Evolutionary conservation across 2,113 vertebrate species (phyloP).

Genomic region (Corapipo altera): DNA sequence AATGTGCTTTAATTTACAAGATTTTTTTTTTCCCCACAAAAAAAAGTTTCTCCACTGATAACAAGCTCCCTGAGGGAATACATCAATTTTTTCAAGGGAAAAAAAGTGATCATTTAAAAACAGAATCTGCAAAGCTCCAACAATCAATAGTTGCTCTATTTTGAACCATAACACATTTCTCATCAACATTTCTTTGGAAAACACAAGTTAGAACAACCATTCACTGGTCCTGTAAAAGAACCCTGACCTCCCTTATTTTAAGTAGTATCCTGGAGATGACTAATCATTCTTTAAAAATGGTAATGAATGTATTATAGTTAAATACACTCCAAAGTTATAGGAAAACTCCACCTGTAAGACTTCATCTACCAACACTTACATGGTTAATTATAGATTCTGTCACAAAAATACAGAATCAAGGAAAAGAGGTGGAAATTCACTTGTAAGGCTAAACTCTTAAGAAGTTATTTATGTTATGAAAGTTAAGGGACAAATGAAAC

Average conservation of each 20-base stretch:
- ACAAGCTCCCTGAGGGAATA: slow-evolving; percentile 51
- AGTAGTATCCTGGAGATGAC: background rate
- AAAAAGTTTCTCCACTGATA: background rate
- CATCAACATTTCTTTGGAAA: slow-evolving; percentile 14
- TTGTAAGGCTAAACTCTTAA: background rate
- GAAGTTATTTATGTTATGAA: background rate
- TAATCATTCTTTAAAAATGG: background rate
- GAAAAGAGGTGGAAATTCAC: background rate
- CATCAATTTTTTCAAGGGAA: background rate
- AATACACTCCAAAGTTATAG: background rate
- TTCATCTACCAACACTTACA: background rate
- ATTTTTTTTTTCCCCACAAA: accelerated
- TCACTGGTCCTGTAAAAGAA: background rate
- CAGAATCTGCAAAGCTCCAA: background rate
- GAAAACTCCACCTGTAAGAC: background rate
- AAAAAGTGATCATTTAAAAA: background rate
- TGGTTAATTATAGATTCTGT: background rate
- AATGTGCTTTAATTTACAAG: background rate
- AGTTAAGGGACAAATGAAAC: slow-evolving; percentile 7
- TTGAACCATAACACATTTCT: background rate
- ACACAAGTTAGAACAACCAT: background rate
- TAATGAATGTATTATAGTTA: background rate
- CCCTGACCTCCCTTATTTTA: background rate
- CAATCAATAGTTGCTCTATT: background rate
- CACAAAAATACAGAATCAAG: background rate